phyloP scores from a whole-genome alignment of 2,797 vertebrate species.

The Oceanodroma leucorhoa region DNA sequence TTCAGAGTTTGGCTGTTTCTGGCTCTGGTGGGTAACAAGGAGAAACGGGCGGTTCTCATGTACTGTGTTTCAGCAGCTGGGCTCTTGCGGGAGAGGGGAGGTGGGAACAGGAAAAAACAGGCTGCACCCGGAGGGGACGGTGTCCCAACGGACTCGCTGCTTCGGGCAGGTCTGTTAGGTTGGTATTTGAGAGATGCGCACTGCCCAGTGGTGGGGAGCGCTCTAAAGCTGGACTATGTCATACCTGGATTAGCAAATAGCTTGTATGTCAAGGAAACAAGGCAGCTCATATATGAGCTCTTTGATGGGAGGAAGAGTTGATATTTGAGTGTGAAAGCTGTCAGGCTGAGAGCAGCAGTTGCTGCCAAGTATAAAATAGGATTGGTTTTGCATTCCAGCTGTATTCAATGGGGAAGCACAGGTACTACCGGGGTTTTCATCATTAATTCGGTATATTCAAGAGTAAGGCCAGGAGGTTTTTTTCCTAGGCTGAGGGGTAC shows the following conservation, averaged over 20 bases:
- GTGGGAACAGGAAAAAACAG: neutral
- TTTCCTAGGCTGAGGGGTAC: neutral
- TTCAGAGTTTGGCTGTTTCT: neutral
- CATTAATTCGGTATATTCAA: neutral
- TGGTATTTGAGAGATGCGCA: neutral
- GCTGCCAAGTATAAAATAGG: neutral
- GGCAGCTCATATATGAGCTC: neutral
- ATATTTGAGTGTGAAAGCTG: neutral
- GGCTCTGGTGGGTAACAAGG: neutral
- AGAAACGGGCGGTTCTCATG: fast-evolving
- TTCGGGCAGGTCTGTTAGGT: neutral
- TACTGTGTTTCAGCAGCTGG: neutral
- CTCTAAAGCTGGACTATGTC: neutral
- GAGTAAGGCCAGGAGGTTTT: neutral
- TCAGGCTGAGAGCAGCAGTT: neutral
- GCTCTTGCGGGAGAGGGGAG: neutral
- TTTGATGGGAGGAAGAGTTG: neutral
- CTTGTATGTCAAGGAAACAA: neutral
- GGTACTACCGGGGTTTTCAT: neutral
- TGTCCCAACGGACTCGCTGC: fast-evolving
- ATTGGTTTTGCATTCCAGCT: neutral
- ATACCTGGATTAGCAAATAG: neutral
- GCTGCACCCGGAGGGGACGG: fast-evolving
- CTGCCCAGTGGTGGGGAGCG: neutral
- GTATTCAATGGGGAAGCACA: fast-evolving